Base-by-base conservation (phyloP, 2,888 invertebrate genomes). In the Pardosa pseudoannulata region DNA sequence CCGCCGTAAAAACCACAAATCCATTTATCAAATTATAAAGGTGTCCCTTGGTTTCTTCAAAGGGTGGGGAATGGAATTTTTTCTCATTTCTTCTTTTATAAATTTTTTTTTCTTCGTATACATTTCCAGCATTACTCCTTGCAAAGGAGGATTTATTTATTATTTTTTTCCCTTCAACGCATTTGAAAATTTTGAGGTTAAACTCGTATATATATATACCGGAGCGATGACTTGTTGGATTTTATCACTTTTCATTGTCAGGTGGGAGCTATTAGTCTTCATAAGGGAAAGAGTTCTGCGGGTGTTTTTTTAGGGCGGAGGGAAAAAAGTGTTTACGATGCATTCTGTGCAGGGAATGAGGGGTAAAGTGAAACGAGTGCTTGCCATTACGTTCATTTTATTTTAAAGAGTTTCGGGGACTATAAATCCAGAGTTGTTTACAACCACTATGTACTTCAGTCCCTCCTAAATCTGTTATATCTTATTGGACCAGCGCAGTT, bases 21-120 rank as follows among this genome's bases (percentile, higher is more conserved):
- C 78, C 73, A 85, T 85, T 83, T 85, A 85, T 85, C 83, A 85
- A 79, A 85, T 78, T 85, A 85, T 85, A 85, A 82, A 85, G 71
- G 72, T 85, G 73, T 78, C 83, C 64, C 50, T n/a, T 27, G 28
- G 64, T 32, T 81, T 70, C 74, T 68, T 68, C 13, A 23, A 67
- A 67, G 56, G 11, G n/a, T 56, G 56, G 56, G 56, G 56, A 16
- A 23, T 29, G 19, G 39, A 32, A 65, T 29, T 29, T 65, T 62
- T 23, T 62, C 27, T 23, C 23, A n/a, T 67, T 16, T 28, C 16
- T 67, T 67, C 67, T 29, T 67, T 36, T 32, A 19, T 9, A n/a
- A 9, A 31, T n/a, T 79, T n/a, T 71, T 27, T 70, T 62, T 72
- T 31, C 46, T 36, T 16, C 41, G 39, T 70, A 71, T 41, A 29